Base-by-base conservation (phyloP, 2,888 invertebrate genomes). In the Kuschelorhynchus macadamiae region DNA sequence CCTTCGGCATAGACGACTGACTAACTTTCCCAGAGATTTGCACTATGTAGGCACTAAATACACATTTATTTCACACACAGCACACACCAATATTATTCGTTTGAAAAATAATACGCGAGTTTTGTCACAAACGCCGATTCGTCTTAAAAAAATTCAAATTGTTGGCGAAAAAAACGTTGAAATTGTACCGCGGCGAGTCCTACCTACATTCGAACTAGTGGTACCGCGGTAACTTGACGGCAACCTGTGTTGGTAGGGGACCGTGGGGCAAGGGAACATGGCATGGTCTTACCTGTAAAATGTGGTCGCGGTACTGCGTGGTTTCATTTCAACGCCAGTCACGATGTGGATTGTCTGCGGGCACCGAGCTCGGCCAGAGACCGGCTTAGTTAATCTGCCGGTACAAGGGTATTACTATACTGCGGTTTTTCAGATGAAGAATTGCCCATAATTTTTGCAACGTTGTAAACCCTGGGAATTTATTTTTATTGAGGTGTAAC, bases 181-280 rank as follows among this genome's bases (percentile, higher is more conserved):
- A 49, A 50, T 18, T 9, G 17, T 71, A 64, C 71, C 74, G 70
- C 73, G 70, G 61, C 71, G 67, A 65, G 66, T 71, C 70, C 68
- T 69, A 72, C 76, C 68, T 74, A 70, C 66, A 73, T 74, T 76
- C 74, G 71, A 72, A 74, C 76, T 77, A 73, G 74, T 70, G 60
- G 66, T 61, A 60, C 60, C 72, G 75, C 72, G 71, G 72, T 71
- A 65, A 73, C 70, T 75, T 62, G 64, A 67, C 70, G 72, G 64
- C 74, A 75, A 76, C 75, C 75, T 75, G 75, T 65, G 73, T 63
- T 70, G 73, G 75, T 72, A 71, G 73, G 64, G 70, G 68, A 67
- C 57, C 55, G 67, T 59, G 68, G 59, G 63, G 63, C 46, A 44
- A 63, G 67, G 63, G 57, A 63, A 47, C 47, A 0, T 14, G 39